These are phyloP conservation scores for Rynchops niger DNA, from an alignment of 2,113 vertebrate species.

Conservation along the genomic window DNA sequence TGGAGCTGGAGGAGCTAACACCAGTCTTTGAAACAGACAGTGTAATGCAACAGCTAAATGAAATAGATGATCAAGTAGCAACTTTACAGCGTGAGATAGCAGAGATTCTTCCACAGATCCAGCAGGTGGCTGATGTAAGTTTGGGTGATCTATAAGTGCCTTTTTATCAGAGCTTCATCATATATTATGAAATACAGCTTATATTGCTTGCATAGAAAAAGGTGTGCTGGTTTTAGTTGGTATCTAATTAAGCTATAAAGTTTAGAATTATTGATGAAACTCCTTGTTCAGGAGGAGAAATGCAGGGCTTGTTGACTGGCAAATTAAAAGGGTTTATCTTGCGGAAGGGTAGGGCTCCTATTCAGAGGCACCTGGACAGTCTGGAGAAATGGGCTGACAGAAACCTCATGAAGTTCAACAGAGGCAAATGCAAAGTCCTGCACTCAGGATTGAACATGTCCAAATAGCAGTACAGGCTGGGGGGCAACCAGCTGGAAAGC, in stretches of 20 bases:
- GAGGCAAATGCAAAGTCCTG: background rate
- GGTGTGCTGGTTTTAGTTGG: background rate
- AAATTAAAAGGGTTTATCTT: background rate
- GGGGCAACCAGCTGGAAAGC: background rate
- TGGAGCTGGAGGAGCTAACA: conserved; percentile 82
- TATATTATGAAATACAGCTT: background rate
- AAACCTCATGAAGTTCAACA: background rate
- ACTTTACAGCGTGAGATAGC: conserved; percentile 80
- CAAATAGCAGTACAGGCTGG: background rate
- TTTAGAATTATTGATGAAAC: background rate
- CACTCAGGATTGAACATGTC: background rate
- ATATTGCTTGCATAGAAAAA: background rate
- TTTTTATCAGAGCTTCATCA: background rate
- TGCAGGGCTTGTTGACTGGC: background rate
- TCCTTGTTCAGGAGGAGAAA: background rate
- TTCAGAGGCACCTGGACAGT: background rate
- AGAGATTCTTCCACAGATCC: conserved; percentile 80
- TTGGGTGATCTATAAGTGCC: background rate
- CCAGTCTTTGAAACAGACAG: conserved; percentile 79
- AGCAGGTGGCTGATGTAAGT: conserved; percentile 86
- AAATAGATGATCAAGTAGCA: conserved; percentile 75
- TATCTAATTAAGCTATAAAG: background rate
- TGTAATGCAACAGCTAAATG: conserved; percentile 72
- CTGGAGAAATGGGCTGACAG: background rate
- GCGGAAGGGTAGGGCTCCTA: background rate